These are phyloP conservation scores for Germaria angustata DNA, from an alignment of 2,888 invertebrate genomes.

Conservation along the genomic window DNA sequence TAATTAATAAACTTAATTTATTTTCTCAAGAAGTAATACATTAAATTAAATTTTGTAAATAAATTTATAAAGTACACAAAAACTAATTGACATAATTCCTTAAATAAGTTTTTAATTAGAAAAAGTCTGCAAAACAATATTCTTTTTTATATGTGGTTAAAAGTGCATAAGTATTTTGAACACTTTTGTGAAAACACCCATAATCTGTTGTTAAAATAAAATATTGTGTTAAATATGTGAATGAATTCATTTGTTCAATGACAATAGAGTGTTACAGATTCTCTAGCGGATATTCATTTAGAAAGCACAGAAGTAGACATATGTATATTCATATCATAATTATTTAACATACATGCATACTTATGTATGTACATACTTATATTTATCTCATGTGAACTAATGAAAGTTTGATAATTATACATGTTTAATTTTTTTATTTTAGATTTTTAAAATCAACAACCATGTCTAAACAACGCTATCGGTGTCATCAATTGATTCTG, in stretches of 20 bases:
- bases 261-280: conserved; percentile 32
- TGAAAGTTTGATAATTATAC: conserved; percentile 5
- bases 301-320: neutral
- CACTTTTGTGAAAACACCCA: conserved; percentile 11
- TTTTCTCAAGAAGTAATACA: too few species aligned
- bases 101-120: too few species aligned
- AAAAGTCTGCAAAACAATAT: too few species aligned
- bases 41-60: too few species aligned
- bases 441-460: conserved; percentile 39
- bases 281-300: conserved; percentile 33
- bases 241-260: conserved; percentile 55
- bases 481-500: conserved; percentile 55
- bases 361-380: too few species aligned
- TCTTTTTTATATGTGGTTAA: too few species aligned
- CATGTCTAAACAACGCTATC: conserved; percentile 55
- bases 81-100: too few species aligned
- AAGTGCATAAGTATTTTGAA: too few species aligned
- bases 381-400: neutral
- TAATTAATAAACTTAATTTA: too few species aligned
- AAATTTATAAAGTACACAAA: too few species aligned
- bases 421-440: neutral
- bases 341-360: conserved; percentile 14
- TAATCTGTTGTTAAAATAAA: conserved; percentile 22
- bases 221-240: conserved; percentile 52
- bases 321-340: too few species aligned